Base-by-base conservation (phyloP, 2,888 invertebrate genomes). In the Cephus rjabovi region DNA sequence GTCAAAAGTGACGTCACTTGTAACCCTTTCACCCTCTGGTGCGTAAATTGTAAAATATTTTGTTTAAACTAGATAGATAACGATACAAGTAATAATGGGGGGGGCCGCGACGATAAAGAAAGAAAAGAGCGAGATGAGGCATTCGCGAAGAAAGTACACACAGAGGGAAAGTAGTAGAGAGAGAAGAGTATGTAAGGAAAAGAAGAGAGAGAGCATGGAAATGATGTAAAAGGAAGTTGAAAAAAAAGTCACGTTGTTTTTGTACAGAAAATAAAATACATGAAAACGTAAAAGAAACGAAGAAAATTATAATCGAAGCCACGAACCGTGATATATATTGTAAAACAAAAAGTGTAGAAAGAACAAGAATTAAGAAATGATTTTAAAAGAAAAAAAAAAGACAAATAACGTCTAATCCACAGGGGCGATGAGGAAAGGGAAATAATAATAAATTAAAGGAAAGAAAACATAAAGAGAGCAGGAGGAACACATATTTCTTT, bases 1-100 rank as follows among this genome's bases (percentile, higher is more conserved):
- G 40, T 23, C 0, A 1, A 23, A 9, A 40, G 6, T 0, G 40
- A 40, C 40, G 40, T 6, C 40, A 4, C 40, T 40, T 23, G 23
- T 11, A 23, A 6, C 15, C 40, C 23, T 23, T 6, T 6, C 40
- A 6, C 40, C 23, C 40, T 40, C 23, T 40, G 15, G 23, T 23
- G 23, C 15, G 40, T 89, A 89, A 85, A 90, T 90, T 91, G 89
- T 90, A 88, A 89, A 86, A 90, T 90, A 90, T 90, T 91, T 88
- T 87, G 86, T 90, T 89, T 40, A 40, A 23, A 23, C 40, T 40
- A 40, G 40, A 40, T 23, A 23, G 15, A 40, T 9, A 40, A 40
- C 15, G 15, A 40, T 40, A 40, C 40, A 6, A 23, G 40, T 40
- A 40, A 40, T 9, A 40, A 40, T 4, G 37, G 15, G 40, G 40